Base-by-base conservation (phyloP, 2,113 vertebrate species). In the Pholis gunnellus region DNA sequence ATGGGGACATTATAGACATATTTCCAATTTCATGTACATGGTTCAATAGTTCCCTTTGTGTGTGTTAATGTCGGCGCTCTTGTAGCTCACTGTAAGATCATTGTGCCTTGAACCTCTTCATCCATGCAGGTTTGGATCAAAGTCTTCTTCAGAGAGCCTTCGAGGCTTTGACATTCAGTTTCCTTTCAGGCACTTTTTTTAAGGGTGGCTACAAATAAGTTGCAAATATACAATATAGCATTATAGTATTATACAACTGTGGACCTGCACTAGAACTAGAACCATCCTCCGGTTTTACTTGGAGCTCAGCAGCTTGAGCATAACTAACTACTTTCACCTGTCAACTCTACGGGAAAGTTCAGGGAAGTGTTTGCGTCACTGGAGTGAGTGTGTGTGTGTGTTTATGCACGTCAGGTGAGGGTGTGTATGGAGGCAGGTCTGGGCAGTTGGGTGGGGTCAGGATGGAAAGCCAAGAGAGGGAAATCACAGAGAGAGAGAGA, bases 381-480 rank as follows among this genome's bases (percentile, higher is more conserved):
- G 22, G 0, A 5, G 22, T 20, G 56, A 22, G 60, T 44, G 38
- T 60, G 60, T 42, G 78, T 64, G 77, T 25, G 72, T 18, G 40
- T 72, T 50, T 63, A 27, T 80, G 50, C 80, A 25, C 42, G 83
- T 87, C 87, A 90, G 88, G 75, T 88, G 59, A 84, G 60, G 87
- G 93, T 84, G 89, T 91, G 91, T 77, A 27, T 69, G 83, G 77
- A 78, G 87, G 87, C 90, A 48, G 86, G 88, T 87, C 84, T 5
- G 9, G 75, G 78, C 69, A 65, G 78, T 25, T 72, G 84, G 88
- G 86, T 46, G 73, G 56, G 48, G 78, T 68, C 63, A 67, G 25
- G 46, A 18, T 27, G 48, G 61, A 75, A 77, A 89, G 46, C 40
- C 8, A 54, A 27, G 74, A 60, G 29, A 82, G 75, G 73, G 76